Percentiles rank a stretch among this genome's conserved stretches.
Evolutionary conservation across 1,140 invertebrate genomes (phyloP).

Genomic region (Grapholita molesta): DNA sequence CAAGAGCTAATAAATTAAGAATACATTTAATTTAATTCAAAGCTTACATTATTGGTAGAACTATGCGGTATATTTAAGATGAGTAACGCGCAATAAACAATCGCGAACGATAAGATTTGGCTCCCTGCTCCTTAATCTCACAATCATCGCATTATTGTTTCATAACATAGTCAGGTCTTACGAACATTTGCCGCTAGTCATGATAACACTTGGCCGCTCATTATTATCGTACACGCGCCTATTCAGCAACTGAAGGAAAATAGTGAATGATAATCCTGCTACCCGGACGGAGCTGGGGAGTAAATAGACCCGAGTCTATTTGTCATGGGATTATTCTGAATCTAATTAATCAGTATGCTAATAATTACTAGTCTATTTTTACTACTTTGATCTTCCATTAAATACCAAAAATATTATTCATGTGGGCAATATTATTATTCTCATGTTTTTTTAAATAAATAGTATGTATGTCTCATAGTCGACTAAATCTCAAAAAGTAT

Average conservation of each 20-base stretch:
- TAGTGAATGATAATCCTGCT: neutral
- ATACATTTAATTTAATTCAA: too few relatives aligned
- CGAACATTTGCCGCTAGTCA: neutral
- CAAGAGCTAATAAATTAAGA: too few relatives aligned
- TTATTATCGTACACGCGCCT: neutral
- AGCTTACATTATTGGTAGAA: too few relatives aligned
- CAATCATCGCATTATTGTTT: neutral
- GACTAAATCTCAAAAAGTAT: too few relatives aligned
- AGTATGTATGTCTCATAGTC: too few relatives aligned
- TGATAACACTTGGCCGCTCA: neutral
- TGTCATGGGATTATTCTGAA: slow-evolving; percentile 14
- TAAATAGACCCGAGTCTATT: slow-evolving; percentile 10
- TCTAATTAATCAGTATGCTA: slow-evolving; percentile 1
- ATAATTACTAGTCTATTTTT: neutral
- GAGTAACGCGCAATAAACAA: neutral
- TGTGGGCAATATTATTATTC: too few relatives aligned
- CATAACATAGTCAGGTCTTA: neutral
- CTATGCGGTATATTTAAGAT: too few relatives aligned
- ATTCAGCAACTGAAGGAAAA: slow-evolving; percentile 4
- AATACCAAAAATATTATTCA: too few relatives aligned
- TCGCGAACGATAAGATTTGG: neutral
- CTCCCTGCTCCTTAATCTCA: neutral
- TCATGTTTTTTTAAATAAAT: too few relatives aligned
- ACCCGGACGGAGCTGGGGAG: neutral
- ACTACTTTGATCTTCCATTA: too few relatives aligned